Base-by-base conservation (phyloP, 2,113 vertebrate species). In the Dascyllus trimaculatus region DNA sequence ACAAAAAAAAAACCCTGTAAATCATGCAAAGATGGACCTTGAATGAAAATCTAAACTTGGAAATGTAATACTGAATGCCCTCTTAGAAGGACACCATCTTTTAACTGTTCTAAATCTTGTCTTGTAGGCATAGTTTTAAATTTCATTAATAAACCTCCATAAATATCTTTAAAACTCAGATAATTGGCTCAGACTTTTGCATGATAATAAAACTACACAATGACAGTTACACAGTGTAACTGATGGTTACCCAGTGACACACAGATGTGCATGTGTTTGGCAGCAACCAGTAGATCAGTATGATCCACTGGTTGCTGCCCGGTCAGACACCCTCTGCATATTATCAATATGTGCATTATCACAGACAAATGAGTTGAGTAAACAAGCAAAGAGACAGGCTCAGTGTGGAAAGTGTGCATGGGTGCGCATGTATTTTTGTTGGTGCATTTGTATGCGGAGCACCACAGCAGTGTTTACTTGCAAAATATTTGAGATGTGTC, bases 401-500 rank as follows among this genome's bases (percentile, higher is more conserved):
- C 25, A 7, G 8, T 5, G 63, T 32, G 15, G 32, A 32, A 24
- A 4, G 17, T 21, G 51, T 26, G 46, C 24, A 14, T 19, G 14
- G 11, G 14, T 0, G 1, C 24, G n/a, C 13, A 4, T 0, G 35
- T 48, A 1, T 64, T 22, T n/a, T 3, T 25, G 32, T 24, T 11
- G 40, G 22, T 32, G 19, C 49, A 48, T 83, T 68, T 68, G 70
- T 81, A 69, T 71, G 71, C 71, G 0, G 51, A 52, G 29, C 13
- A 24, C 71, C 25, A 68, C 54, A 25, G 49, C 45, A 7, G 40
- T 84, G 75, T 86, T 88, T 87, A 46, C 83, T 70, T 15, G 66
- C 68, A 62, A 56, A 87, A 86, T 82, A 85, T 88, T 81, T 80
- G 83, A 52, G 46, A 10, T 71, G 59, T 40, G 71, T 72, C 70